Evolutionary conservation across 64 coral and sea anemone genomes (phyloP).

Genomic region (Pocillopora verrucosa): DNA sequence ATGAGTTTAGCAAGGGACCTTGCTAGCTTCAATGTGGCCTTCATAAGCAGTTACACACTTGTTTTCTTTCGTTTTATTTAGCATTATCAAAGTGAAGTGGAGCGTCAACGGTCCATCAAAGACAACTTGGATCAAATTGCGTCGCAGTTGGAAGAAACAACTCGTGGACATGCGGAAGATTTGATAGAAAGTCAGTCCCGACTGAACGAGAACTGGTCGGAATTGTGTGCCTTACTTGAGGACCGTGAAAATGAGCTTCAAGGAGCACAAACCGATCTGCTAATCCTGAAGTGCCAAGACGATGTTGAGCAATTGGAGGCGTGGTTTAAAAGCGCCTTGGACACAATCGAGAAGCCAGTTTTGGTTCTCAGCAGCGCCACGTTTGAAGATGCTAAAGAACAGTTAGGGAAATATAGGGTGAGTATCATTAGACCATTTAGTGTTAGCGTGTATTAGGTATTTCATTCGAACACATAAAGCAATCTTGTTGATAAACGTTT

Average conservation of each 20-base stretch:
- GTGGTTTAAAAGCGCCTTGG: slow-evolving; percentile 65
- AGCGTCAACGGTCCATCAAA: slow-evolving; percentile 69
- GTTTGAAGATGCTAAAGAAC: slow-evolving; percentile 60
- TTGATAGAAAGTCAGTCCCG: slow-evolving; percentile 67
- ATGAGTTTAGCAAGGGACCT: too few relatives aligned
- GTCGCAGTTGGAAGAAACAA: slow-evolving; percentile 52
- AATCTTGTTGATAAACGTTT: too few relatives aligned
- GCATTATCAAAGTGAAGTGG: slow-evolving; percentile 88
- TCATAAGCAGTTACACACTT: not conserved
- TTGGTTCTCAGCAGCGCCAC: slow-evolving; percentile 58
- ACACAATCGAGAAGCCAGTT: slow-evolving; percentile 45
- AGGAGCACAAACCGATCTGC: slow-evolving; percentile 60
- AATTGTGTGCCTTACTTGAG: slow-evolving; percentile 83
- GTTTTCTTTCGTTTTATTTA: not conserved
- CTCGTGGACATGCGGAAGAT: slow-evolving; percentile 57
- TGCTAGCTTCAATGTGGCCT: too few relatives aligned
- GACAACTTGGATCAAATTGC: slow-evolving; percentile 64
- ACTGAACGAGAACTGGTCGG: slow-evolving; percentile 73
- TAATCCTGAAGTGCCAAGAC: slow-evolving; percentile 44
- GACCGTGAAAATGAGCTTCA: slow-evolving; percentile 75
- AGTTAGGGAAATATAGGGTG: slow-evolving; percentile 70
- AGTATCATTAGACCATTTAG: not conserved
- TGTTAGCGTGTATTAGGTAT: not conserved
- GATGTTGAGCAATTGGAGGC: slow-evolving; percentile 61
- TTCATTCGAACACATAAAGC: not conserved